Evolutionary conservation across 35 echinoderm and acorn worm species (phyloP).

Genomic region (Anneissia japonica): DNA sequence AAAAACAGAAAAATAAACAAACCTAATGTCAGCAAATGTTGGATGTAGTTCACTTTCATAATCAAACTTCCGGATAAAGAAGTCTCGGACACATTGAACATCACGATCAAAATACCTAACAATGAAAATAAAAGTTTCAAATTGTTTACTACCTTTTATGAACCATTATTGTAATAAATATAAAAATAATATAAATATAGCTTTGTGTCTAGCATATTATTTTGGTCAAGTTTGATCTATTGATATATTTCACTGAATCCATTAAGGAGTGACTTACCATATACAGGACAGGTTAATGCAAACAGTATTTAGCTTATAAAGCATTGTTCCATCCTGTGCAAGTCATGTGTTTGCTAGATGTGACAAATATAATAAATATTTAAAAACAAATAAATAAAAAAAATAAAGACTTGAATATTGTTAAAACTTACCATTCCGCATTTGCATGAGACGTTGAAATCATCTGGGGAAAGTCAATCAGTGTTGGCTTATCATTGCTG

Average conservation of each 20-base stretch:
- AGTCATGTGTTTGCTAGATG: background rate
- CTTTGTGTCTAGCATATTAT: too few species aligned
- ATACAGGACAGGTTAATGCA: too few species aligned
- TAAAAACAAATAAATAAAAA: too few species aligned
- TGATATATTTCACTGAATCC: too few species aligned
- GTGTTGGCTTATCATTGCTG: slow-evolving; percentile 57
- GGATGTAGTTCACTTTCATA: slow-evolving; percentile 93
- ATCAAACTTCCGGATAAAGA: slow-evolving; percentile 79
- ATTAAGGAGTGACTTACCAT: too few species aligned
- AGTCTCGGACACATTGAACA: slow-evolving; percentile 87
- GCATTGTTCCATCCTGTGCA: too few species aligned
- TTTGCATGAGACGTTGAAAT: slow-evolving; percentile 88
- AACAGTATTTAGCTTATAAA: too few species aligned
- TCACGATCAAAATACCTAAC: slow-evolving; percentile 89
- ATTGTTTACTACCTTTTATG: background rate
- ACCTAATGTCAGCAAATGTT: slow-evolving; percentile 80
- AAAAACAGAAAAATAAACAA: slow-evolving; percentile 9
- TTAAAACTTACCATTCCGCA: slow-evolving; percentile 81
- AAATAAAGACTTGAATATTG: too few species aligned
- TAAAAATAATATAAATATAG: too few species aligned
- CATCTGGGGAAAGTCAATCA: slow-evolving; percentile 99
- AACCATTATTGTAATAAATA: too few species aligned
- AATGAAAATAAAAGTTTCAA: background rate
- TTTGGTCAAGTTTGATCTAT: too few species aligned
- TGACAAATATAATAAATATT: too few species aligned